Evolutionary conservation across 2,888 invertebrate genomes (phyloP).

Genomic region (Melipona beecheii): DNA sequence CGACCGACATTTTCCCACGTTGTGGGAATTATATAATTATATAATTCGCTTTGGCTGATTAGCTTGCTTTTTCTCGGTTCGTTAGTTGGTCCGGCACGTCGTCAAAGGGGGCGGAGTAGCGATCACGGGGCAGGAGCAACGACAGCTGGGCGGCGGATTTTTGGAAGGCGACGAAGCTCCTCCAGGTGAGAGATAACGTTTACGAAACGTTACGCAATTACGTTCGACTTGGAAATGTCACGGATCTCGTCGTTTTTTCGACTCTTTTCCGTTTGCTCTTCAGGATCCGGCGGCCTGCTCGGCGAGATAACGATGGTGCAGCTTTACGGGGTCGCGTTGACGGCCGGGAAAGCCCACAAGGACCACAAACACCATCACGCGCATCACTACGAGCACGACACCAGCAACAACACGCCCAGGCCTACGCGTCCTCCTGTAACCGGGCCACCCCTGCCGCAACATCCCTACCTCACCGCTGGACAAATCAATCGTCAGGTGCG

Average conservation of each 20-base stretch:
- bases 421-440: conserved; percentile 86
- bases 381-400: conserved; percentile 91
- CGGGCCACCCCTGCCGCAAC: conserved; percentile 85
- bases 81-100: conserved; percentile 90
- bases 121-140: conserved; percentile 91
- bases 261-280: neutral
- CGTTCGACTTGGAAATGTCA: too few relatives aligned
- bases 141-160: conserved; percentile 86
- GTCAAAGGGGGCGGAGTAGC: conserved; percentile 91
- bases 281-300: conserved; percentile 88
- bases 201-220: too few relatives aligned
- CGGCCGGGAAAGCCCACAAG: conserved; percentile 94
- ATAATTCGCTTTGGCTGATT: conserved; percentile 10
- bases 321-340: conserved; percentile 91
- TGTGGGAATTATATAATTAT: too few relatives aligned
- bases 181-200: conserved; percentile 83
- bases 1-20: too few relatives aligned
- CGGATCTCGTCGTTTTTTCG: too few relatives aligned
- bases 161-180: conserved; percentile 85
- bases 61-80: conserved; percentile 2
- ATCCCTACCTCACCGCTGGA: conserved; percentile 87
- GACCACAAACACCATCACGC: conserved; percentile 95
- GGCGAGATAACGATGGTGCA: conserved; percentile 93
- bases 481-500: conserved; percentile 87
- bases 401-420: conserved; percentile 87